Evolutionary conservation across 1,140 invertebrate species (phyloP), one percentile per base, ranked within the genome.

Genomic region (Brachionus calyciflorus): DNA sequence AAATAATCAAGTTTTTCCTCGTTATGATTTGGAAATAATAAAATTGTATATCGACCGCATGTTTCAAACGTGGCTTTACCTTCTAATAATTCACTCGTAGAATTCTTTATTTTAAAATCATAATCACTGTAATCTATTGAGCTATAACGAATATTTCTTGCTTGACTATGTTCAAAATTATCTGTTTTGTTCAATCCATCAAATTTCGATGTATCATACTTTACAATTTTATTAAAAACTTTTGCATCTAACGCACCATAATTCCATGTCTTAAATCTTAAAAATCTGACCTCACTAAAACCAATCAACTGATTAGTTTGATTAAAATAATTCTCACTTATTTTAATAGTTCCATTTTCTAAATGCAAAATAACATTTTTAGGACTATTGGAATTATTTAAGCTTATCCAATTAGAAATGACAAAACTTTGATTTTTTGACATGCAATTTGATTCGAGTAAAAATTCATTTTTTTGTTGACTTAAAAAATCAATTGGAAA

Each of bases 31-130:
- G 69, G 21, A 24, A 37, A 73, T 46, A 73, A 14, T 49, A 73
- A 40, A 73, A 73, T 73, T 17, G 46, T 48, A 55, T 73, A 73
- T 17, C 44, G 24, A 17, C 46, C 69, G 14, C 69, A 73, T 21
- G 69, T 73, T 51, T 73, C 69, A 14, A 73, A 40, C 14, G 28
- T 10, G 19, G 28, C 19, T 12, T 73, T 37, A 21, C 26, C 33
- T 0, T 28, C 6, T 17, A 73, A 6, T 12, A 73, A 21, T 41
- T 73, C 28, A 6, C 3, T 51, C 3, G 28, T 17, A 24, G 19
- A 7, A 21, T 73, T 55, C 9, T 19, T 48, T 3, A 73, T 30
- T 7, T 48, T 33, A 12, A 73, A 24, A 28, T 46, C 40, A 19
- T 73, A 73, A 5, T 73, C 46, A 24, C 19, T 30, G 19, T 73